Percentiles rank a stretch among this genome's conserved stretches.
These are phyloP conservation scores for Scaptodrosophila lebanonensis DNA, from an alignment of 1,140 invertebrate species.

Conservation along the genomic window DNA sequence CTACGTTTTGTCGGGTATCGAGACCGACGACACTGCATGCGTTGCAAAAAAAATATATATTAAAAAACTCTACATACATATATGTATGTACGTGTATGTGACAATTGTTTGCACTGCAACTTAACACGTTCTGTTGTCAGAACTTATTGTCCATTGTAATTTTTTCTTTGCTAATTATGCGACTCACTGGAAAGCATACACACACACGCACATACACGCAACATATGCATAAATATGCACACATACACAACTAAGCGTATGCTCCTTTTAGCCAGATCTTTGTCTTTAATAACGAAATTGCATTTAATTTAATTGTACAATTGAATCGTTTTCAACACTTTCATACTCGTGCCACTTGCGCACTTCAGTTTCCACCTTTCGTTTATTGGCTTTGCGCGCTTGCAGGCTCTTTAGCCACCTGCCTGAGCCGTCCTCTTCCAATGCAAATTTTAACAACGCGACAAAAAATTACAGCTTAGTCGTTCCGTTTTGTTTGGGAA, in stretches of 20 bases:
- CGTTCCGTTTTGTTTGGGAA: no score
- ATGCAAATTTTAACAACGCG: constrained; percentile 65
- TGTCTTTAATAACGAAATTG: constrained; percentile 41
- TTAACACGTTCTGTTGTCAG: constrained; percentile 16
- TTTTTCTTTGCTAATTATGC: constrained; percentile 40
- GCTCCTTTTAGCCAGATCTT: no score
- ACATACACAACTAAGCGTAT: constrained; percentile 39
- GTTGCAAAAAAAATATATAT: constrained; percentile 39
- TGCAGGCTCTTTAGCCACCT: constrained; percentile 37
- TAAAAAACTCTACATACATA: constrained; percentile 26
- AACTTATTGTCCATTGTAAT: constrained; percentile 14
- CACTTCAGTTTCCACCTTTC: constrained; percentile 6
- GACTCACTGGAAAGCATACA: constrained; percentile 52
- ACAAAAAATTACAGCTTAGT: constrained; percentile 50
- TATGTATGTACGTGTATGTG: constrained; percentile 14
- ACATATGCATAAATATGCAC: no score
- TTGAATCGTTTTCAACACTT: constrained; percentile 12
- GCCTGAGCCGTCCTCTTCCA: constrained; percentile 41
- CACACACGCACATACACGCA: constrained; percentile 28
- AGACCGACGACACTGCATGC: constrained; percentile 37
- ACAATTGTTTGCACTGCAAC: background rate
- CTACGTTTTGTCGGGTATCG: constrained; percentile 15
- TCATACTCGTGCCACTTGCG: no score
- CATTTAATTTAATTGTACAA: constrained; percentile 33
- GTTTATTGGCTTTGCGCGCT: background rate